Evolutionary conservation across 2,888 invertebrate genomes (phyloP), one percentile per base, ranked within the genome.

Genomic region (Sesia bembeciformis): DNA sequence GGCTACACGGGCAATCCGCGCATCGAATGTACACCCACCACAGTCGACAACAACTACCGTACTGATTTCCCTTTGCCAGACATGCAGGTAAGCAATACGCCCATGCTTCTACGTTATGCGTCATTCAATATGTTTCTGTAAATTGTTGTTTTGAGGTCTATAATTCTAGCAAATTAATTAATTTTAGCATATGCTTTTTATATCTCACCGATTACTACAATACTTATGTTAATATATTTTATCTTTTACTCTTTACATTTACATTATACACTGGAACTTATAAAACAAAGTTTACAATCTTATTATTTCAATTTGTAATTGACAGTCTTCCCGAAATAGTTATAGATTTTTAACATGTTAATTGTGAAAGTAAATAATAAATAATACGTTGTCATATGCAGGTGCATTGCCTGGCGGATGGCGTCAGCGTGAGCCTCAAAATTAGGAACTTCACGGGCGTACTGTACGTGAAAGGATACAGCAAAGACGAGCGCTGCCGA

Each of bases 391-490:
- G 23, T 23, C 23, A 23, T 49, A 4, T 5, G 40, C 60, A 88
- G 87, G 97, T 97, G 8, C 95, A 95, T 68, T 98, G 97, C 79
- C 86, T 97, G 61, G 96, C 97, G 7, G 97, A 97, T 74, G 97
- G 97, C 43, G 96, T 98, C 5, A 94, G 96, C 76, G 97, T 97
- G 0, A 93, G 94, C 70, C 93, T 96, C 52, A 92, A 93, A 68
- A 93, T 95, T 41, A 92, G 92, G 66, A 94, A 94, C 57, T 97
- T 97, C 77, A 96, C 96, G 68, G 97, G 97, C 8, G 95, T 97
- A 0, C 85, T 97, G 3, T 98, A 98, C 70, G 97, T 98, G 0
- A 97, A 97, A 84, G 97, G 97, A 41, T 96, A 97, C 83, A 97
- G 97, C 76, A 97, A 97, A 78, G 96, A 97, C 69, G 96, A 96